Base-by-base conservation (phyloP, 2,797 vertebrate species). In the Aldrovandia affinis region DNA sequence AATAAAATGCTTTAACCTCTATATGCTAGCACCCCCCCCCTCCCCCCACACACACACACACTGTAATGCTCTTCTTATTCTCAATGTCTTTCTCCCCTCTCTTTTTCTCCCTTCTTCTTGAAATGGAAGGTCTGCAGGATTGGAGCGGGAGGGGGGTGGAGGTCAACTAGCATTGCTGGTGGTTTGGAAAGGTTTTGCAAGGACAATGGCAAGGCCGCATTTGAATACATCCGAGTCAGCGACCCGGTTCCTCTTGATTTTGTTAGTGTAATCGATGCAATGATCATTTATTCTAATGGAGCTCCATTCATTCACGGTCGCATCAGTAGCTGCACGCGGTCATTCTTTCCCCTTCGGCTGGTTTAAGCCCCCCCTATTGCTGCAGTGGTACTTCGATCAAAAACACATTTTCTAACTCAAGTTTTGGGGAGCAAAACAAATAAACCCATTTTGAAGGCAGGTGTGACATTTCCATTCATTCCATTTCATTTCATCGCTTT, bases 391-490 rank as follows among this genome's bases (percentile, higher is more conserved):
- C 2, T 68, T 68, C 1, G 65, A 68, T 68, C 65, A 68, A 12
- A 68, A 68, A 68, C 65, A 36, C 1, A 68, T 65, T 65, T 65
- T 65, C n/a, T 28, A 0, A 30, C 28, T n/a, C 3, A 65, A 28
- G 5, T 28, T 65, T 65, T 65, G 57, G 22, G 57, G 57, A 63
- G 5, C n/a, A 63, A 63, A 28, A 9, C 25, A 63, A 63, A 28
- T 28, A 36, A 12, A 68, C n/a, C 47, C 6, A 63, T 65, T 65
- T 44, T 39, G 33, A 57, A 18, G 1, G n/a, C 52, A 80, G 52
- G 52, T 54, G 33, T 33, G 9, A 20, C 14, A 50, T 50, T n/a
- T n/a, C n/a, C n/a, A n/a, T 81, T 93, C 92, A 22, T 2, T 2
- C 18, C 18, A 42, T 36, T 39, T 47, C 42, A 73, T 65, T 82